Base-by-base conservation (phyloP, 2,797 vertebrate genomes). In the Xerus rutilus region DNA sequence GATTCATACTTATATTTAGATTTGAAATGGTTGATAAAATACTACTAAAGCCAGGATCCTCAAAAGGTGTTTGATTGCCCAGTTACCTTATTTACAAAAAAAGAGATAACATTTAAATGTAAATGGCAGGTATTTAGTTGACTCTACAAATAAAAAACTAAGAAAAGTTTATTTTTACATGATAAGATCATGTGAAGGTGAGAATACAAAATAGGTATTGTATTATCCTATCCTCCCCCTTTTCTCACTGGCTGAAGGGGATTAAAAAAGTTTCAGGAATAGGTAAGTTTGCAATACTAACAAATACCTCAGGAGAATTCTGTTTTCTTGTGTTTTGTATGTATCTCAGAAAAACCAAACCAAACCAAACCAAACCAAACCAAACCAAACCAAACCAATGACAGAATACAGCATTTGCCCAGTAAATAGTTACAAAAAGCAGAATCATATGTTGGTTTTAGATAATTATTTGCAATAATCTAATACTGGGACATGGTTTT, bases 21-120 rank as follows among this genome's bases (percentile, higher is more conserved):
- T 96, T 98, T 95, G 88, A 95, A 95, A 65, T 72, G 96, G 96
- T 73, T 94, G 97, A 97, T 97, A 98, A 98, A 96, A 98, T 97
- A 98, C 96, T 97, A 98, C 96, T 96, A 82, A 98, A 98, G 97
- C 95, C 97, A 98, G 94, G 94, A 95, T 93, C 92, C 93, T 97
- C 96, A 97, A 95, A 92, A 97, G 92, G 94, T 97, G 95, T 84
- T 78, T 96, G 97, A 96, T 97, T 97, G 98, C 96, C 93, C 98
- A 96, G 93, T 97, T 97, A 95, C 62, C 89, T 97, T 98, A 98
- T 98, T 98, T 98, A 99, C 98, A 98, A 93, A 97, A 94, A 95
- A 89, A 94, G 94, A 94, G 79, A 97, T 70, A 96, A 83, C 65
- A 96, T 92, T 98, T 96, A 98, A 98, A 98, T 97, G 97, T 97